Evolutionary conservation across 2,797 vertebrate species (phyloP).

Genomic region (Anableps anableps): DNA sequence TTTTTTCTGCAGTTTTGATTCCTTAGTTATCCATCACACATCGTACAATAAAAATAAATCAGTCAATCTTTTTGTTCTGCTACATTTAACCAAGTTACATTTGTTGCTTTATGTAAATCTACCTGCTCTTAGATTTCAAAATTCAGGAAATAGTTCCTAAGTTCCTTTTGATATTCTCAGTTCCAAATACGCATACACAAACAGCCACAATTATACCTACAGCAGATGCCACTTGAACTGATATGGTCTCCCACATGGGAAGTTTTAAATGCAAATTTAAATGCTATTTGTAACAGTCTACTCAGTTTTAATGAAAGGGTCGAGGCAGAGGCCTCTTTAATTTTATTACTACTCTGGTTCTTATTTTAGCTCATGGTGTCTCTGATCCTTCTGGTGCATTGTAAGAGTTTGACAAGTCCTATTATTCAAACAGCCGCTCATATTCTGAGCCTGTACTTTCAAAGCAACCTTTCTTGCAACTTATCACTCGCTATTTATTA

Average conservation of each 20-base stretch:
- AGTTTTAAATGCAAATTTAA: constrained; percentile 52
- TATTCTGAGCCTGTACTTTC: constrained; percentile 57
- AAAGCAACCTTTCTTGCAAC: constrained; percentile 59
- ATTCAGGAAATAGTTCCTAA: constrained; percentile 2
- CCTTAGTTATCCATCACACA: background rate
- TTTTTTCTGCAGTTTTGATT: background rate
- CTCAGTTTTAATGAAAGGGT: constrained; percentile 64
- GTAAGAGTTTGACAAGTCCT: constrained; percentile 72
- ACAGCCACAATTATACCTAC: background rate
- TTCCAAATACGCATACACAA: constrained; percentile 15
- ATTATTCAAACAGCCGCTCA: constrained; percentile 72
- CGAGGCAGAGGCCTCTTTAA: constrained; percentile 63
- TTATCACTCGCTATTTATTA: constrained; percentile 65
- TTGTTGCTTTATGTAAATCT: background rate
- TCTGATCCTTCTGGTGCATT: constrained; percentile 68
- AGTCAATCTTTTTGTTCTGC: background rate
- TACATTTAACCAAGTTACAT: background rate
- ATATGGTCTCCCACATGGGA: constrained; percentile 39
- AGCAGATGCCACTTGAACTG: constrained; percentile 23
- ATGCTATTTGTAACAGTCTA: constrained; percentile 60
- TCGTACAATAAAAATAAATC: background rate
- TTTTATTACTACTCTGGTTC: constrained; percentile 63
- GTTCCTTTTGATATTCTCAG: constrained; percentile 6
- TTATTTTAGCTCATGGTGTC: constrained; percentile 67
- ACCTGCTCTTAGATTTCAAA: background rate